Evolutionary conservation across 1,140 invertebrate genomes (phyloP).

Genomic region (Drosophila baimaii): DNA sequence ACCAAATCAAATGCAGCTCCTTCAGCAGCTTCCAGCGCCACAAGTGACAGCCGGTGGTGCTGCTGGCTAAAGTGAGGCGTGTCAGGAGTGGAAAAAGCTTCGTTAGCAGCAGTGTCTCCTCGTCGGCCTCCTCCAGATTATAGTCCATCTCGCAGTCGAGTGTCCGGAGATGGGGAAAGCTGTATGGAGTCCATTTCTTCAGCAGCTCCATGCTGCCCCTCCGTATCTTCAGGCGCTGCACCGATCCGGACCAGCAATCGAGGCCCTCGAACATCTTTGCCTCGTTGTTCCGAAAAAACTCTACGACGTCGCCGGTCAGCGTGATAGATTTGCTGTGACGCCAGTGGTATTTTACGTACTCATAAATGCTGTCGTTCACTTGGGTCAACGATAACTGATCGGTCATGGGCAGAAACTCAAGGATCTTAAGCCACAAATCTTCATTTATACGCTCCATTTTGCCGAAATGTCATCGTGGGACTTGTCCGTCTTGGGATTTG

Average conservation of each 20-base stretch:
- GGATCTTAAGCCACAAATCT: conserved; percentile 51
- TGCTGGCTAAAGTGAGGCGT: conserved; percentile 30
- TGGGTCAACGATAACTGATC: conserved; percentile 40
- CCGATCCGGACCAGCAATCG: conserved; percentile 22
- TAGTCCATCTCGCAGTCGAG: conserved; percentile 25
- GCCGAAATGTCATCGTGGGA: too few species aligned
- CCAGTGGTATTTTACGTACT: conserved; percentile 43
- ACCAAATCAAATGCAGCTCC: conserved; percentile 59
- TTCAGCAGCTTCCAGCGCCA: conserved; percentile 33
- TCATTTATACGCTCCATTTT: conserved; percentile 32
- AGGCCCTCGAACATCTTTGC: conserved; percentile 32
- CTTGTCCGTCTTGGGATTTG: too few species aligned
- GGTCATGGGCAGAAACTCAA: conserved; percentile 26
- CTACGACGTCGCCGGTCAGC: neutral
- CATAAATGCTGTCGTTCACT: neutral
- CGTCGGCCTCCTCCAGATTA: conserved; percentile 31
- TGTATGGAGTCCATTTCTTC: conserved; percentile 5
- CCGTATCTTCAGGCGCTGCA: conserved; percentile 28
- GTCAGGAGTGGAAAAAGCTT: conserved; percentile 48
- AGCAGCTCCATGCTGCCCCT: conserved; percentile 9
- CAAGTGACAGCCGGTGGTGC: conserved; percentile 49
- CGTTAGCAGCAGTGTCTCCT: conserved; percentile 38
- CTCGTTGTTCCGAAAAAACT: conserved; percentile 17
- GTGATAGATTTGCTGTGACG: neutral
- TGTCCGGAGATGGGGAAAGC: conserved; percentile 37